Conservation (phyloP, 2,888 invertebrate genomes). For the Punctoribates punctum region DNA sequence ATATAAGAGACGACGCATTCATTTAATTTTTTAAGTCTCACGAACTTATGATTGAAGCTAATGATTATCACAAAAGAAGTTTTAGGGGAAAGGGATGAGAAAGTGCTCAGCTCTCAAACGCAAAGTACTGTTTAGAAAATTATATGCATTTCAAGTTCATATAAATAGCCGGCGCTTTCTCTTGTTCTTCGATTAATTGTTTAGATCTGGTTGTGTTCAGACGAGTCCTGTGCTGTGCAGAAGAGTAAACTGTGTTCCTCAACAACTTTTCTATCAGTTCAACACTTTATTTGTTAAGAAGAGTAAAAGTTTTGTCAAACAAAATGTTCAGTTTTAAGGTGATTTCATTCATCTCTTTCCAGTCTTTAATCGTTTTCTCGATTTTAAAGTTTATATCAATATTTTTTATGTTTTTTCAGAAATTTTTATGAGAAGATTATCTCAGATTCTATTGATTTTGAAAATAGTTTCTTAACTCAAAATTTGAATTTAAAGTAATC, state of each 20-base stretch:
- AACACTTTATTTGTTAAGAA: background rate
- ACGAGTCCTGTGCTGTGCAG: background rate
- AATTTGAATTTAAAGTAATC: background rate
- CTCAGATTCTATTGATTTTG: background rate
- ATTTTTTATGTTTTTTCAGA: background rate
- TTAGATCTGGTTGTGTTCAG: conserved; percentile 17
- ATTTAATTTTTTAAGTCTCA: background rate
- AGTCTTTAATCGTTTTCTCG: background rate
- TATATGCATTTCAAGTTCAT: conserved; percentile 26
- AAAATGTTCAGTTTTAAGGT: conserved; percentile 25
- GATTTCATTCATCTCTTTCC: background rate
- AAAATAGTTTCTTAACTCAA: background rate
- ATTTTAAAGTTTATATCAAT: background rate
- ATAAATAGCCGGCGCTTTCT: background rate
- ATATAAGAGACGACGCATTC: conserved; percentile 18
- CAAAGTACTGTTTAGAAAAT: background rate
- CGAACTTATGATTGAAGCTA: conserved; percentile 27
- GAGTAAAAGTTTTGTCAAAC: background rate
- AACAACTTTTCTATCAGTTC: background rate
- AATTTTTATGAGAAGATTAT: background rate
- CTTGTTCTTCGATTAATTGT: conserved; percentile 31
- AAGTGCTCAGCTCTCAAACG: background rate
- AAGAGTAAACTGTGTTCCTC: background rate
- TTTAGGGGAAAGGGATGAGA: conserved; percentile 1
- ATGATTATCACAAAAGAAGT: conserved; percentile 4